These are phyloP conservation scores for Stomatorhinus walkeri DNA, from an alignment of 2,797 vertebrate species.

Conservation along the genomic window DNA sequence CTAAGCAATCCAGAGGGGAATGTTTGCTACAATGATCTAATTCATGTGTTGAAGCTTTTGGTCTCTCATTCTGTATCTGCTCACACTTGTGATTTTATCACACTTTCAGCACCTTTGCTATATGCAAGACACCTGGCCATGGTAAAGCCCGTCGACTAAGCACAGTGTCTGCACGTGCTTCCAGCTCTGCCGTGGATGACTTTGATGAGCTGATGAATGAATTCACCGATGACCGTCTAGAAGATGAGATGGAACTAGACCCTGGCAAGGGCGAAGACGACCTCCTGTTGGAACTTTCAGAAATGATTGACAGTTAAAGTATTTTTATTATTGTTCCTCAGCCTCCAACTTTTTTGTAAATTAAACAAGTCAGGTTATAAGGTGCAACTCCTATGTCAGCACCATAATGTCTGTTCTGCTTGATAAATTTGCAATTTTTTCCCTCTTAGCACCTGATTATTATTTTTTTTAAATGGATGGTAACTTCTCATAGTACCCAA, in stretches of 20 bases:
- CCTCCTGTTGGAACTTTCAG: conserved; percentile 71
- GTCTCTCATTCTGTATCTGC: background rate
- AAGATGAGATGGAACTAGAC: conserved; percentile 77
- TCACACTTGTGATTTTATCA: background rate
- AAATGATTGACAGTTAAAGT: conserved; percentile 74
- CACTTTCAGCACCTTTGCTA: conserved; percentile 36
- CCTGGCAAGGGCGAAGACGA: conserved; percentile 78
- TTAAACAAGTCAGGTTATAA: background rate
- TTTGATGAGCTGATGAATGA: conserved; percentile 88
- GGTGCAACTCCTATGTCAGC: background rate
- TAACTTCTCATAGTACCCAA: conserved; percentile 5
- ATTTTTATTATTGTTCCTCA: conserved; percentile 44
- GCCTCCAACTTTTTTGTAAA: background rate
- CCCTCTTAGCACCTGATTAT: background rate
- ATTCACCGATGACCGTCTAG: conserved; percentile 81
- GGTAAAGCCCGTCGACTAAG: conserved; percentile 64
- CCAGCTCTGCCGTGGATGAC: conserved; percentile 65
- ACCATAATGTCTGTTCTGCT: background rate
- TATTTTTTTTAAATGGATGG: background rate
- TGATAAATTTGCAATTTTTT: background rate
- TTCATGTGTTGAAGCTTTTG: background rate
- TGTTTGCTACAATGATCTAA: background rate
- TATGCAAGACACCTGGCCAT: conserved; percentile 45
- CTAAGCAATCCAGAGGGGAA: background rate
- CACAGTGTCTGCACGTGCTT: conserved; percentile 35